These are phyloP conservation scores for Sisor rabdophorus DNA, from an alignment of 2,113 vertebrate genomes.

Conservation along the genomic window DNA sequence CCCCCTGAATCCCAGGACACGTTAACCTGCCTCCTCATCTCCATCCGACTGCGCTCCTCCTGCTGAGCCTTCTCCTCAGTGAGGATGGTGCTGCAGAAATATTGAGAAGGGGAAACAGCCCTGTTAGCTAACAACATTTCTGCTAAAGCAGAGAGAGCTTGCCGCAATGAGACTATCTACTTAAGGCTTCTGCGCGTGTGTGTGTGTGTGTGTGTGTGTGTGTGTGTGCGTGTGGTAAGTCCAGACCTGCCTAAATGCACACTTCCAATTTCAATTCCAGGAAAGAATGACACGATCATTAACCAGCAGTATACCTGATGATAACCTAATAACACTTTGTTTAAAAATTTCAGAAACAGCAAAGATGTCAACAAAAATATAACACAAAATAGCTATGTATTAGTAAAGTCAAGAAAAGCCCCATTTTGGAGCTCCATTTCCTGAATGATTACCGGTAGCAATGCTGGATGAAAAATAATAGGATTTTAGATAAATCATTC, in stretches of 20 bases:
- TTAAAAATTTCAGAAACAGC: neutral
- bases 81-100: conserved; percentile 82
- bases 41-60: conserved; percentile 93
- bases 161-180: neutral
- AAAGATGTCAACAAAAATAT: neutral
- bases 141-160: conserved; percentile 8
- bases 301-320: neutral
- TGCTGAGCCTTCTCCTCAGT: conserved; percentile 96
- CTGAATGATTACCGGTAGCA: neutral
- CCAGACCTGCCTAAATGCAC: conserved; percentile 7
- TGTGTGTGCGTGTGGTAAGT: neutral
- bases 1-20: conserved; percentile 95
- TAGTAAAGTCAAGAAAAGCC: too few relatives aligned
- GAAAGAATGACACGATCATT: conserved; percentile 8
- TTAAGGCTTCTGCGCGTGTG: neutral
- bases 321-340: neutral
- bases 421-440: neutral
- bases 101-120: neutral
- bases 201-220: neutral
- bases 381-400: too few relatives aligned
- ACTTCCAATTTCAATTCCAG: neutral
- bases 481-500: neutral
- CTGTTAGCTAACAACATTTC: conserved; percentile 40
- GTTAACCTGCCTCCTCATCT: conserved; percentile 90
- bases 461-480: neutral